A percentile compares a stretch with the other conserved stretches of the same genome.
Evolutionary conservation across 2,797 vertebrate species (phyloP).

Genomic region (Chiroxiphia lanceolata): DNA sequence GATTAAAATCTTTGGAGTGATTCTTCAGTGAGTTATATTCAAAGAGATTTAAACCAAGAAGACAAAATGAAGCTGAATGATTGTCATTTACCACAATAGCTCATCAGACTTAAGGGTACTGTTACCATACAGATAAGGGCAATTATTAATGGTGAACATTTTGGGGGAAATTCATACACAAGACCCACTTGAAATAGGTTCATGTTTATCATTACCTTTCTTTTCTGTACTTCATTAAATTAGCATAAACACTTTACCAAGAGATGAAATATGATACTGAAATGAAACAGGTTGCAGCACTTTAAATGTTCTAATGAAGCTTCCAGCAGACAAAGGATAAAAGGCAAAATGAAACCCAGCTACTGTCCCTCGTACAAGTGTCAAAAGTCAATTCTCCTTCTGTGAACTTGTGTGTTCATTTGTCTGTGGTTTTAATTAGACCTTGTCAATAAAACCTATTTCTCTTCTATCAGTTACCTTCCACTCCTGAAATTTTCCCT

Average conservation of each 20-base stretch:
- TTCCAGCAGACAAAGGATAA: not conserved
- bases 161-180: not conserved
- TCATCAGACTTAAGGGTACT: conserved; percentile 23
- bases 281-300: not conserved
- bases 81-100: not conserved
- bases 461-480: not conserved
- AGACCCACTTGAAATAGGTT: not conserved
- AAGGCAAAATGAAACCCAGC: not conserved
- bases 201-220: not conserved
- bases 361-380: not conserved
- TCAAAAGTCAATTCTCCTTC: not conserved
- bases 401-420: not conserved
- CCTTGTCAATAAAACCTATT: not conserved
- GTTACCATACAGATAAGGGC: not conserved
- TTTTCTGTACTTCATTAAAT: conserved; percentile 30
- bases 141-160: conserved; percentile 28
- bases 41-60: not conserved
- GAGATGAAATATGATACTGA: not conserved
- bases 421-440: not conserved
- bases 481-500: not conserved
- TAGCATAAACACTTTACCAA: not conserved
- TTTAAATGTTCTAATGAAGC: not conserved
- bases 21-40: conserved; percentile 23
- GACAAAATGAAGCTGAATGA: conserved; percentile 2
- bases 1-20: conserved; percentile 9